Base-by-base conservation (phyloP, 2,113 vertebrate species). In the Indri indri region DNA sequence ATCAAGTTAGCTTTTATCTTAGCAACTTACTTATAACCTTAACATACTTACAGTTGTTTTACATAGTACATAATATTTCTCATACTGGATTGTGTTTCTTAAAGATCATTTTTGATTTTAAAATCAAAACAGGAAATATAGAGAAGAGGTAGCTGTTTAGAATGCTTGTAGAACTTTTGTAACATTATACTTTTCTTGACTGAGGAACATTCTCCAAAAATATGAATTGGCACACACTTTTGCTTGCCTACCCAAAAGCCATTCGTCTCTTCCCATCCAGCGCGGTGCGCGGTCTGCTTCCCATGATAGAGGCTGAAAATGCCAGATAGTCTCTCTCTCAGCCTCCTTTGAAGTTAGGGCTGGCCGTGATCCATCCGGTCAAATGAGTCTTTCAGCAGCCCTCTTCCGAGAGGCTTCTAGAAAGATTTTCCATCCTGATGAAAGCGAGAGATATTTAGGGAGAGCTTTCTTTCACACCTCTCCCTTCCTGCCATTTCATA, bases 361-460 rank as follows among this genome's bases (percentile, higher is more conserved):
- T 92, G n/a, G n/a, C 52, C 45, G 45, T 79, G 82, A 65, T 54
- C n/a, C 76, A 88, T 54, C 54, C 57, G 42, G 52, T 65, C 79
- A 89, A 80, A 65, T 63, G 63, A 88, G 52, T 45, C 25, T 88
- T 63, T 54, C 63, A 73, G 79, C n/a, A 65, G 34, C 65, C 76
- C 47, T 90, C 47, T 66, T 66, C 57, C 40, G 11, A 77, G 52
- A 79, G 52, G 23, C n/a, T 92, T 74, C 74, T 90, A 40, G 37
- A 54, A 92, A 86, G 65, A 90, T 95, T 88, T 90, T 73, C 91
- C 59, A 40, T 81, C 30, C n/a, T 82, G n/a, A 70, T 45, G 66
- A 95, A 96, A 95, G 40, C 37, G 52, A 52, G 13, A 86, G 30
- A 57, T 82, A 90, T 86, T 86, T 6, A 90, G 45, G 22, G 52